phyloP scores from a whole-genome alignment of 2,888 invertebrate species.

The Sarcophaga subvicina region DNA sequence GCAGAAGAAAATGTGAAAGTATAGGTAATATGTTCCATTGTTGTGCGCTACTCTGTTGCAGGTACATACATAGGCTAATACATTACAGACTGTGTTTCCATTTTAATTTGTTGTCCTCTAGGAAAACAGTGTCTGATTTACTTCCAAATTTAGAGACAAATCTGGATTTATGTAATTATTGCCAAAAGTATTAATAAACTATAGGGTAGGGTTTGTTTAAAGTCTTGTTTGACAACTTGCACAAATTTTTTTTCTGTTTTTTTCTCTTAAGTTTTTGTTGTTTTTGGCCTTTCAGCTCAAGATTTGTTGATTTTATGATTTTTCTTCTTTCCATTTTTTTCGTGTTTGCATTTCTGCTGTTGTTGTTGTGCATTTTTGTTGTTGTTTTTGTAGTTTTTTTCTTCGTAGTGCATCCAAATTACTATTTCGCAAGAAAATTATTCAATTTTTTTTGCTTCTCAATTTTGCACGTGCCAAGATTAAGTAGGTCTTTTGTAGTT shows the following conservation, averaged over 20 bases:
- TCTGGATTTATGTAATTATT: no score
- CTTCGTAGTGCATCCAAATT: slow-evolving; percentile 26
- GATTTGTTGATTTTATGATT: slow-evolving; percentile 48
- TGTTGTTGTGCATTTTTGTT: slow-evolving; percentile 12
- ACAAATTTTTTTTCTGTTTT: neutral
- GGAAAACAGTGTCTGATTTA: no score
- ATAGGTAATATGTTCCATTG: neutral
- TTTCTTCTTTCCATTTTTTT: slow-evolving; percentile 8
- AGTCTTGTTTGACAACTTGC: no score
- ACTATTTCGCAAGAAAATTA: slow-evolving; percentile 47
- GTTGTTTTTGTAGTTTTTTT: neutral
- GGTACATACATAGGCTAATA: no score
- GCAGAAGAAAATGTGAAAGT: slow-evolving; percentile 21
- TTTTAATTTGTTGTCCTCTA: no score
- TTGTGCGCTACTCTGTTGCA: no score
- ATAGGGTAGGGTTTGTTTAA: no score
- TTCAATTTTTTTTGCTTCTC: slow-evolving; percentile 38
- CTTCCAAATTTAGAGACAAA: no score
- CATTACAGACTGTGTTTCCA: no score
- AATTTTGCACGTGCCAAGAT: slow-evolving; percentile 42
- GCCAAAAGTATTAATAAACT: no score
- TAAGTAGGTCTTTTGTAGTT: slow-evolving; percentile 7
- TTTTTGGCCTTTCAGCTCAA: slow-evolving; percentile 1
- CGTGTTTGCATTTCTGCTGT: neutral
- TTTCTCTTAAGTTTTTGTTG: slow-evolving; percentile 17